Evolutionary conservation across 92 coral and sea anemone species (phyloP).

Genomic region (Desmophyllum pertusum): DNA sequence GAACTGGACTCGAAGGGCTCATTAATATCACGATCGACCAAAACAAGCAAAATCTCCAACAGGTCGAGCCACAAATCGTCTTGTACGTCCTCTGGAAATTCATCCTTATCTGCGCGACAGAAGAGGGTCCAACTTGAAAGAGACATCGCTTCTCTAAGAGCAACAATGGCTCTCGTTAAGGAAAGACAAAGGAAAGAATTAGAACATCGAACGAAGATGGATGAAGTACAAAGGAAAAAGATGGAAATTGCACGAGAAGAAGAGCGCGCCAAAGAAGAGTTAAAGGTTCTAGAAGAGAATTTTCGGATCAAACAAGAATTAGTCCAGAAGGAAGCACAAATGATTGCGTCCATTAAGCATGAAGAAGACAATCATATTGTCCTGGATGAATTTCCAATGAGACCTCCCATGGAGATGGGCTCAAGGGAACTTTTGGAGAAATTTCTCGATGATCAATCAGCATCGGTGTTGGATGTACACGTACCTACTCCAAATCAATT

Average conservation of each 20-base stretch:
- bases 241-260: conserved; percentile 46
- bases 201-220: conserved; percentile 31
- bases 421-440: conserved; percentile 25
- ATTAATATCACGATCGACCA: conserved; percentile 3
- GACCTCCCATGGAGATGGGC: conserved; percentile 12
- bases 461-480: background rate
- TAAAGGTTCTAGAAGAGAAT: conserved; percentile 30
- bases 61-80: background rate
- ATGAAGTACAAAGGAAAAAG: conserved; percentile 37
- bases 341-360: conserved; percentile 20
- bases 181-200: conserved; percentile 39
- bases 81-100: background rate
- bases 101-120: conserved; percentile 26
- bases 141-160: conserved; percentile 51
- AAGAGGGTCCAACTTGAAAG: conserved; percentile 45
- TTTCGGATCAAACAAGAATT: conserved; percentile 30
- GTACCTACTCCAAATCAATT: background rate
- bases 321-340: conserved; percentile 18
- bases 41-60: conserved; percentile 7
- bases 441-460: conserved; percentile 23
- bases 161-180: conserved; percentile 32
- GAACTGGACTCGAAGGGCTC: background rate
- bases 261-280: conserved; percentile 40
- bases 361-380: background rate
- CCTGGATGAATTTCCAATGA: conserved; percentile 1